phyloP scores from a whole-genome alignment of 64 coral and sea anemone species.

The Orbicella faveolata region DNA sequence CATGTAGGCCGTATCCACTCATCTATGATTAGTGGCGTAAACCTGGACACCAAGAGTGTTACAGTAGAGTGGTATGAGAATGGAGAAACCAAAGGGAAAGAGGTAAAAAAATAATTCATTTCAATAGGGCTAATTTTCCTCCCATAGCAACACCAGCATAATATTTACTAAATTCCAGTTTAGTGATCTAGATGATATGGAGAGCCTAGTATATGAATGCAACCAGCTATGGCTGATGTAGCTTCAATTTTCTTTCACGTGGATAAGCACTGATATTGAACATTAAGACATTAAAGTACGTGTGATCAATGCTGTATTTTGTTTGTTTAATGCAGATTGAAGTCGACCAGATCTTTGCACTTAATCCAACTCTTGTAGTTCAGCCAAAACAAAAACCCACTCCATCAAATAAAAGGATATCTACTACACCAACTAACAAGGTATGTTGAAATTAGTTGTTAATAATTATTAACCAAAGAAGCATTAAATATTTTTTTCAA shows the following conservation, averaged over 20 bases:
- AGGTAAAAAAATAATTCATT: constrained; percentile 45
- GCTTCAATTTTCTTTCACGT: too few species aligned
- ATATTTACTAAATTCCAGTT: too few species aligned
- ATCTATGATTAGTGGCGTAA: constrained; percentile 94
- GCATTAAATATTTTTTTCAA: too few species aligned
- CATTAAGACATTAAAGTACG: too few species aligned
- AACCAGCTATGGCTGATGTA: too few species aligned
- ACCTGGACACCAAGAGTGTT: constrained; percentile 93
- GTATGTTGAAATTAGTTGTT: not conserved
- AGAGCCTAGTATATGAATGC: too few species aligned
- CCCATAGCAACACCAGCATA: too few species aligned
- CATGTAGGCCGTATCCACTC: constrained; percentile 90
- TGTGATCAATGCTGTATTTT: not conserved
- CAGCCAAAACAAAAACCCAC: constrained; percentile 79
- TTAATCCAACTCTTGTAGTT: constrained; percentile 87
- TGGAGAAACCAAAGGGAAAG: constrained; percentile 99
- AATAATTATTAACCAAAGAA: too few species aligned
- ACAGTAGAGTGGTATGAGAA: constrained; percentile 99
- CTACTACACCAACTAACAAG: constrained; percentile 79
- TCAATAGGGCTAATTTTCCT: too few species aligned
- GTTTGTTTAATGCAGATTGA: constrained; percentile 70
- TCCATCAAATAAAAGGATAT: constrained; percentile 57
- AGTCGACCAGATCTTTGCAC: constrained; percentile 84
- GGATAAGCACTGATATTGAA: too few species aligned
- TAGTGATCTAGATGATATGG: too few species aligned